These are phyloP conservation scores for Ranitomeya variabilis DNA, from an alignment of 2,113 vertebrate species.

Conservation along the genomic window DNA sequence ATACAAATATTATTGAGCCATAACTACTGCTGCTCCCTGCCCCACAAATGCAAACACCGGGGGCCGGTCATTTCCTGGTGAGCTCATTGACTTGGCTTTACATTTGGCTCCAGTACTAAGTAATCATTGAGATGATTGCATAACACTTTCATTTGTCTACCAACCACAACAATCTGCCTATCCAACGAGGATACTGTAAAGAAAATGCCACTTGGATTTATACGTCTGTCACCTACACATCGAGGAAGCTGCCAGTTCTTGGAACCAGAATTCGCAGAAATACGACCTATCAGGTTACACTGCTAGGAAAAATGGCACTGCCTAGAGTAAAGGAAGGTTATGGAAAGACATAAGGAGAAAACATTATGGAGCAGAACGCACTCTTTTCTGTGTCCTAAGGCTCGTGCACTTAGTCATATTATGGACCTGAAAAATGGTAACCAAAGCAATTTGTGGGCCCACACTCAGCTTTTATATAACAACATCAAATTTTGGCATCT, in stretches of 20 bases:
- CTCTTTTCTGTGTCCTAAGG: background rate
- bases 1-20: conserved; percentile 30
- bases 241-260: background rate
- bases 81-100: conserved; percentile 32
- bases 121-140: conserved; percentile 12
- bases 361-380: background rate
- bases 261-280: background rate
- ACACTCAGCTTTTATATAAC: too few relatives aligned
- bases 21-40: conserved; percentile 25
- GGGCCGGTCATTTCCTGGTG: conserved; percentile 33
- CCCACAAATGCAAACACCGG: conserved; percentile 29
- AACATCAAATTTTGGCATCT: too few relatives aligned
- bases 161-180: conserved; percentile 20
- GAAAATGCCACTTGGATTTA: background rate
- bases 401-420: background rate
- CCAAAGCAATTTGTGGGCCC: too few relatives aligned
- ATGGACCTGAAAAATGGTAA: background rate
- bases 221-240: background rate
- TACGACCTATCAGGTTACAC: background rate
- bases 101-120: conserved; percentile 20
- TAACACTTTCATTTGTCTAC: conserved; percentile 30
- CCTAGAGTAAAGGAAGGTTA: background rate
- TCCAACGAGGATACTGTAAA: conserved; percentile 1
- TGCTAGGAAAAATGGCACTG: background rate
- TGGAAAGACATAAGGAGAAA: background rate